Conservation (phyloP, 2,113 vertebrate genomes). For the Solea senegalensis region DNA sequence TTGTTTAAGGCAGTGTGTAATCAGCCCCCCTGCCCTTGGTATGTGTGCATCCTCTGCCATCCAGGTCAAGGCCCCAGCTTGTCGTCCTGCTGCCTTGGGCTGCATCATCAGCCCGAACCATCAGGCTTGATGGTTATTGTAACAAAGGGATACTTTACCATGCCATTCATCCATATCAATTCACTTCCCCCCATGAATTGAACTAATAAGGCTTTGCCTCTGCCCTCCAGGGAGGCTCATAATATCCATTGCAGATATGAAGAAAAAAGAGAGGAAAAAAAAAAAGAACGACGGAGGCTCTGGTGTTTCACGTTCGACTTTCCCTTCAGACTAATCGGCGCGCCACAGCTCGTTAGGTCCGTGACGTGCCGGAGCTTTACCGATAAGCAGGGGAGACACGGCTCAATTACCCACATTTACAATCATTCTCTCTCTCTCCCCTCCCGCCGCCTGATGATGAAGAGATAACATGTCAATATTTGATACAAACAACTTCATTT, state of each 20-base stretch:
- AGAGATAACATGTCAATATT: slow-evolving; percentile 82
- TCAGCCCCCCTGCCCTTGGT: slow-evolving; percentile 67
- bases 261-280: slow-evolving; percentile 43
- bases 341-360: slow-evolving; percentile 81
- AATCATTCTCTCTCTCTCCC: slow-evolving; percentile 72
- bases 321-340: slow-evolving; percentile 81
- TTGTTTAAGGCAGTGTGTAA: slow-evolving; percentile 74
- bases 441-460: slow-evolving; percentile 71
- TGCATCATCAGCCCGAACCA: slow-evolving; percentile 78
- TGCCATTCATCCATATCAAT: slow-evolving; percentile 77
- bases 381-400: slow-evolving; percentile 81
- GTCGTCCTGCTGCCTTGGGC: slow-evolving; percentile 72
- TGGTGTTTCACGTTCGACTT: slow-evolving; percentile 77
- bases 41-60: slow-evolving; percentile 63
- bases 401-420: slow-evolving; percentile 80
- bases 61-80: slow-evolving; percentile 73
- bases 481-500: slow-evolving; percentile 81
- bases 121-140: slow-evolving; percentile 79
- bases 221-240: slow-evolving; percentile 79
- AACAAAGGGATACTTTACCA: slow-evolving; percentile 80
- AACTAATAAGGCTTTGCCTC: slow-evolving; percentile 82
- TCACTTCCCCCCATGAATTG: slow-evolving; percentile 78
- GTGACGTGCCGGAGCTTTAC: slow-evolving; percentile 78
- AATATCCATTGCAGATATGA: slow-evolving; percentile 78
- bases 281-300: slow-evolving; percentile 67